Conservation (phyloP, 2,888 invertebrate genomes). For the Eudasyphora cyanicolor region DNA sequence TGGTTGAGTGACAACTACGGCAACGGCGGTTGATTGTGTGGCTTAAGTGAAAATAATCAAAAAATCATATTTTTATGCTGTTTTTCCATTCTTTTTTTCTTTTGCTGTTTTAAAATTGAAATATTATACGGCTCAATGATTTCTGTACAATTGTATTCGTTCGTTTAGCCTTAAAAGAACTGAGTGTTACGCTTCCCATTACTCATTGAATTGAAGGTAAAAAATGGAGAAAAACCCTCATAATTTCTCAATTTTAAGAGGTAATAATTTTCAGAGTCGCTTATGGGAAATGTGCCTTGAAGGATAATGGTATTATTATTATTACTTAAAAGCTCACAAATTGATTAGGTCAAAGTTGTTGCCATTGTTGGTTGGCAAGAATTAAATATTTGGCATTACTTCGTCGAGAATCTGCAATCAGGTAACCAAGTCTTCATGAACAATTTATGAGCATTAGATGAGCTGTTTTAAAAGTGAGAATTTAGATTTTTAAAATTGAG, state of each 20-base stretch:
- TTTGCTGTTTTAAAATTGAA: conserved; percentile 37
- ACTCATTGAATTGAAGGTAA: neutral
- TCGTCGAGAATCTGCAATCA: no score
- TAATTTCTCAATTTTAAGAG: neutral
- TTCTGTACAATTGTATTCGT: conserved; percentile 35
- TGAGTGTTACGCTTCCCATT: conserved; percentile 1
- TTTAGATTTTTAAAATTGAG: no score
- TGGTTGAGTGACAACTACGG: neutral
- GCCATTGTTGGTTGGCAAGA: neutral
- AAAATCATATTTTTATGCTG: conserved; percentile 47
- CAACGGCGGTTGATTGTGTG: neutral
- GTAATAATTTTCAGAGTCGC: neutral
- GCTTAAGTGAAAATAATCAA: conserved; percentile 55
- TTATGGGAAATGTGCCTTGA: neutral
- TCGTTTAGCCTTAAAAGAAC: neutral
- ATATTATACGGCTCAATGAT: conserved; percentile 58
- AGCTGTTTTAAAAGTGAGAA: no score
- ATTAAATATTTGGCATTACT: neutral
- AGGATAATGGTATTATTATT: neutral
- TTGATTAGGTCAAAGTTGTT: conserved; percentile 7
- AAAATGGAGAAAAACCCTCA: neutral
- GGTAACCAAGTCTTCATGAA: no score
- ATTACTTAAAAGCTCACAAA: conserved; percentile 1
- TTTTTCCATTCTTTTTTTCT: neutral
- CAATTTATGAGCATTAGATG: no score